Percentiles rank a stretch among this genome's conserved stretches.
Evolutionary conservation across 2,797 vertebrate genomes (phyloP).

Genomic region (Hoplostethus mediterraneus): DNA sequence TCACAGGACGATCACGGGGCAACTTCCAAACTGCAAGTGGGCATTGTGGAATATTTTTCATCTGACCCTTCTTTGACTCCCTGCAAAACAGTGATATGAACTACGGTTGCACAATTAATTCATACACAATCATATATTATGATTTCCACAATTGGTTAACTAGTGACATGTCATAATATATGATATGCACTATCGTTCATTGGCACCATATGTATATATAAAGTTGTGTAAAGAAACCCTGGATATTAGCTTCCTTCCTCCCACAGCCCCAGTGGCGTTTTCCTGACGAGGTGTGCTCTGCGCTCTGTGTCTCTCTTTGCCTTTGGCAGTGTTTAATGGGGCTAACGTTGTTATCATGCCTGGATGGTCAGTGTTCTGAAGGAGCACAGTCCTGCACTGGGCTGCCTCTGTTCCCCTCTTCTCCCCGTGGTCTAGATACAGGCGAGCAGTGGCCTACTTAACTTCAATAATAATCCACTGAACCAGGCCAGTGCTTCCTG

Average conservation of each 20-base stretch:
- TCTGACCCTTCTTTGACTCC: neutral
- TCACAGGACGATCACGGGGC: slow-evolving; percentile 1
- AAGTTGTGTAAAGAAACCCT: neutral
- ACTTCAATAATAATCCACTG: slow-evolving; percentile 80
- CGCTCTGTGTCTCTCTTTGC: neutral
- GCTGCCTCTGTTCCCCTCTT: slow-evolving; percentile 56
- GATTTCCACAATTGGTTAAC: too few species aligned
- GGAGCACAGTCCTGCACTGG: slow-evolving; percentile 44
- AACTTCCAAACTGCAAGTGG: neutral
- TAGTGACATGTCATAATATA: too few species aligned
- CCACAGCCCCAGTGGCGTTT: too few species aligned
- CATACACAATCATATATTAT: too few species aligned
- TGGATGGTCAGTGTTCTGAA: slow-evolving; percentile 50
- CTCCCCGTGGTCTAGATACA: slow-evolving; percentile 71
- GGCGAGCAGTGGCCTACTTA: slow-evolving; percentile 80
- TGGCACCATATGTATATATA: neutral
- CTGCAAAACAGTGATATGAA: neutral
- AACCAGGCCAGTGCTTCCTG: slow-evolving; percentile 80
- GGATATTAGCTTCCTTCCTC: neutral
- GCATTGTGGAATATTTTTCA: neutral
- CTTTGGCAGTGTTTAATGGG: slow-evolving; percentile 20
- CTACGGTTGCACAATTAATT: neutral
- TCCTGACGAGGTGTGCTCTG: neutral
- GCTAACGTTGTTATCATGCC: slow-evolving; percentile 32
- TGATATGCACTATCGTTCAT: too few species aligned